A percentile compares a stretch with the other conserved stretches of the same genome.
Evolutionary conservation across 2,797 vertebrate species (phyloP).

Genomic region (Ataeniobius toweri): DNA sequence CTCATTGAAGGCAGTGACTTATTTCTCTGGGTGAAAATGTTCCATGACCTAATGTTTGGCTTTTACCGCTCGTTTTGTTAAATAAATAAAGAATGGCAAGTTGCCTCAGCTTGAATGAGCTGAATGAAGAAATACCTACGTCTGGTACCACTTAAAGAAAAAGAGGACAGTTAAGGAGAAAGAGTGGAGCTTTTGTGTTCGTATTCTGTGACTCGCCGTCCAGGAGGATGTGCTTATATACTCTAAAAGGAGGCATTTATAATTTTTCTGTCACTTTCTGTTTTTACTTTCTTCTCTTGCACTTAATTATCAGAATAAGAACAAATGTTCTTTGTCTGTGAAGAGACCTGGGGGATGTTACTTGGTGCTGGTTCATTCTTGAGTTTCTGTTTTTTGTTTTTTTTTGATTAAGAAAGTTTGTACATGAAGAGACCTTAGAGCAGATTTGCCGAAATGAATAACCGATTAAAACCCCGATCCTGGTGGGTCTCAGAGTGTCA

Average conservation of each 20-base stretch:
- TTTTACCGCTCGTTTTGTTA: conserved; percentile 80
- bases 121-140: conserved; percentile 75
- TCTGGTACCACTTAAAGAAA: conserved; percentile 79
- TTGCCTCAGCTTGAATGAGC: conserved; percentile 66
- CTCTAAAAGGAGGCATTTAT: conserved; percentile 48
- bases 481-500: conserved; percentile 60
- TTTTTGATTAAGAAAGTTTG: conserved; percentile 50
- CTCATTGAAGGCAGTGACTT: conserved; percentile 75
- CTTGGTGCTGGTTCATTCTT: conserved; percentile 29
- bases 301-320: conserved; percentile 40
- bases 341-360: conserved; percentile 34
- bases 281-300: conserved; percentile 43
- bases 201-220: conserved; percentile 52
- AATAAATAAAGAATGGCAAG: conserved; percentile 79
- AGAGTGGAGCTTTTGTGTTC: conserved; percentile 77
- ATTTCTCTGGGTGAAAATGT: conserved; percentile 77
- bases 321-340: conserved; percentile 51
- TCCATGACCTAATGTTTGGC: conserved; percentile 85
- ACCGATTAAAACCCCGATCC: conserved; percentile 69
- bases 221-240: conserved; percentile 50
- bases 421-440: conserved; percentile 40
- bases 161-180: conserved; percentile 71
- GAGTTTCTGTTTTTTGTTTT: conserved; percentile 3
- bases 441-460: conserved; percentile 70
- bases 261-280: conserved; percentile 50